phyloP scores from a whole-genome alignment of 1,140 invertebrate species.

The Drosophila saltans region DNA sequence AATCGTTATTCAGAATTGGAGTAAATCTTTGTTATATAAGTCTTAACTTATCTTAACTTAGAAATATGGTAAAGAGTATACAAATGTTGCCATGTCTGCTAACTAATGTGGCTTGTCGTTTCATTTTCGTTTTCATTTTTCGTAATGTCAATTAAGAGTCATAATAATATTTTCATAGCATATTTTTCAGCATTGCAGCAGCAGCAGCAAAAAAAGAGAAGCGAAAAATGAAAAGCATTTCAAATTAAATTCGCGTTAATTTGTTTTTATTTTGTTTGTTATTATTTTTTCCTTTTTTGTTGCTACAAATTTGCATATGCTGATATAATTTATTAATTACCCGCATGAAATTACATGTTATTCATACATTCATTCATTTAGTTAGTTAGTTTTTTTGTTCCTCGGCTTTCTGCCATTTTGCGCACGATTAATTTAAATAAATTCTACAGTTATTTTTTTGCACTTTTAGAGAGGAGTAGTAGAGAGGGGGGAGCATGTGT shows the following conservation, averaged over 20 bases:
- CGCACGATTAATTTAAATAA: constrained; percentile 51
- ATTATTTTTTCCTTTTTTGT: not conserved
- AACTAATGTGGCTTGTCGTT: too few species aligned
- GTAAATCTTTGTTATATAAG: too few species aligned
- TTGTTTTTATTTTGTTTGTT: constrained; percentile 50
- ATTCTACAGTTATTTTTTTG: constrained; percentile 13
- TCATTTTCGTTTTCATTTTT: constrained; percentile 23
- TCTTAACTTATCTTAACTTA: too few species aligned
- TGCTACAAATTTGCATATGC: constrained; percentile 49
- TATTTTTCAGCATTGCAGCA: constrained; percentile 17
- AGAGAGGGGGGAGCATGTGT: not conserved
- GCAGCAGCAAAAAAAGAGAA: not conserved
- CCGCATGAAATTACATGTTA: constrained; percentile 57
- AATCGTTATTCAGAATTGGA: too few species aligned
- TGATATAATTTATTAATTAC: constrained; percentile 70
- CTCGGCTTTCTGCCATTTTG: constrained; percentile 14
- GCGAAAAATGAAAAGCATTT: constrained; percentile 4
- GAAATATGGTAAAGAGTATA: too few species aligned
- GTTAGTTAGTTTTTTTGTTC: constrained; percentile 13
- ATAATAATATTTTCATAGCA: constrained; percentile 39
- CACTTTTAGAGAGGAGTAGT: not conserved
- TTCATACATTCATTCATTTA: constrained; percentile 16
- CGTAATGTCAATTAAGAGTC: constrained; percentile 42
- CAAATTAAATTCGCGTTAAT: constrained; percentile 67
- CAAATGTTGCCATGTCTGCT: too few species aligned